These are phyloP conservation scores for Verasper variegatus DNA, from an alignment of 2,113 vertebrate genomes.

Conservation along the genomic window DNA sequence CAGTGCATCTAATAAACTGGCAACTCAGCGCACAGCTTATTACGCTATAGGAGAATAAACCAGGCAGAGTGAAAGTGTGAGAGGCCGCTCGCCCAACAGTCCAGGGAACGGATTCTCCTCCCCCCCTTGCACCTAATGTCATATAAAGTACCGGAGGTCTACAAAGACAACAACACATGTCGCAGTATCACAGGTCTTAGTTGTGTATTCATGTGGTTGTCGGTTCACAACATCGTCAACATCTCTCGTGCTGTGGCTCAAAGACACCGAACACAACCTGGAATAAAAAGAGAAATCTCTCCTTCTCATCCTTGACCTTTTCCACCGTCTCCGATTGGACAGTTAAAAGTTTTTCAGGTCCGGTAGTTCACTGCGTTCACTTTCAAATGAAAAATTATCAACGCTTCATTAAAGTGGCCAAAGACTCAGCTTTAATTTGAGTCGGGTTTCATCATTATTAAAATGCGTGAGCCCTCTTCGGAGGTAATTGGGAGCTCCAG, in stretches of 20 bases:
- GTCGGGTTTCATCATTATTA: background rate
- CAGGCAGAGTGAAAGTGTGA: conserved; percentile 1
- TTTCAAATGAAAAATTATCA: background rate
- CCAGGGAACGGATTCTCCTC: conserved; percentile 31
- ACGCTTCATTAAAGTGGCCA: background rate
- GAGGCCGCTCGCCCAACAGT: background rate
- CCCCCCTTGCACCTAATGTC: conserved; percentile 5
- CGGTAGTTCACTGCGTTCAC: background rate
- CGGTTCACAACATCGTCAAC: conserved; percentile 22
- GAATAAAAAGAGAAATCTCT: background rate
- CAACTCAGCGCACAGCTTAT: conserved; percentile 7
- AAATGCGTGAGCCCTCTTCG: background rate
- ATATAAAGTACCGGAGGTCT: conserved; percentile 42
- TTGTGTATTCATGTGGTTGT: conserved; percentile 27
- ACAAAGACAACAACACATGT: background rate
- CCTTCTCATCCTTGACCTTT: background rate
- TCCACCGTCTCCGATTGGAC: background rate
- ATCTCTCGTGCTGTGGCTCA: background rate
- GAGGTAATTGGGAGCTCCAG: background rate
- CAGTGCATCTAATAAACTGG: conserved; percentile 59
- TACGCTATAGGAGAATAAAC: conserved; percentile 38
- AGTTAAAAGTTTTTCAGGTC: no score
- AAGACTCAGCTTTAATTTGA: background rate
- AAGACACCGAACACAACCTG: background rate
- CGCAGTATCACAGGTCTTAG: conserved; percentile 11